Evolutionary conservation across 2,888 invertebrate species (phyloP), one percentile per base, ranked within the genome.

Genomic region (Noctua janthe): DNA sequence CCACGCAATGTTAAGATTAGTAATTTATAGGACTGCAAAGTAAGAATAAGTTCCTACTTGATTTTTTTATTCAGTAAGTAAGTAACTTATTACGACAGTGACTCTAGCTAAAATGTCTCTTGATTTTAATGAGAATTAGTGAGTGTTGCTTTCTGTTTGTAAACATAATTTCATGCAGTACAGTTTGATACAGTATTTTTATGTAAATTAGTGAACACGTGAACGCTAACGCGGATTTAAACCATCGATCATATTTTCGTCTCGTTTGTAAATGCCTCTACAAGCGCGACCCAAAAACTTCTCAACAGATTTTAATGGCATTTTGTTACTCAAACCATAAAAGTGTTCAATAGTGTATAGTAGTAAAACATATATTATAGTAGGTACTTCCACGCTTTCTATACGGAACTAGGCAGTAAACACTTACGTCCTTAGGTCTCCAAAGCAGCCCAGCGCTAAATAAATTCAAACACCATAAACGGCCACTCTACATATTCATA

Each of bases 401-500:
- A 87, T 56, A 59, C 84, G 85, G 84, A 84, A 80, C 84, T 85
- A 66, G 71, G 4, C 64, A 62, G 71, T 49, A 62, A 79, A 84
- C 70, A 75, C 76, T 80, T 64, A 76, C 51, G 71, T 80, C 76
- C 75, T 67, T 59, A 73, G n/a, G 70, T 62, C 39, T 67, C 39
- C 66, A 66, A 70, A 73, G 56, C 29, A 39, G 77, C n/a, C 56
- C 56, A 76, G 70, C 67, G 20, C 64, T 82, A 76, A 87, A 81
- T 85, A 78, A 76, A 86, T 86, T 73, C 82, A 85, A 81, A 87
- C 70, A 70, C 86, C 78, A 88, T 86, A 80, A 85, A 86, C 43
- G 77, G 71, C 62, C 77, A 82, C 82, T 80, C 74, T 86, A 87
- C 80, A 86, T 87, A 88, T 87, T 87, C 86, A 88, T 83, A 74